phyloP scores from a whole-genome alignment of 2,797 vertebrate species.

The Dromococcyx pavoninus region DNA sequence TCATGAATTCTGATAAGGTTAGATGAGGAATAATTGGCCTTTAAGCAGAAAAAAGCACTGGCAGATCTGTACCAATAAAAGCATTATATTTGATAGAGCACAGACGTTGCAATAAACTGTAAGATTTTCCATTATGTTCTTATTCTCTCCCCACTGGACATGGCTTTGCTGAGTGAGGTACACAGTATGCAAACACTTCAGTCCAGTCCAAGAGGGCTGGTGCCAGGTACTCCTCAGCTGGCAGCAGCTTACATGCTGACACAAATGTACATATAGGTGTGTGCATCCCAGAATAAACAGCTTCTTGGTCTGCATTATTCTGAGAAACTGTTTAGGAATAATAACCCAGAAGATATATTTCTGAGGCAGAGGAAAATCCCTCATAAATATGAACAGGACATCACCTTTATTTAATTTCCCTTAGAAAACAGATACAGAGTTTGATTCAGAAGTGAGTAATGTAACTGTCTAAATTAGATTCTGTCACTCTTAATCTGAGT shows the following conservation, averaged over 20 bases:
- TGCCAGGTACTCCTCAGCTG: not conserved
- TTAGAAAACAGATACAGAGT: not conserved
- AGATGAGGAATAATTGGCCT: not conserved
- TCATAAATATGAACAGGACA: not conserved
- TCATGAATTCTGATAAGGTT: not conserved
- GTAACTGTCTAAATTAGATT: not conserved
- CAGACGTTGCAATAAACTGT: not conserved
- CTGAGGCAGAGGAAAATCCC: not conserved
- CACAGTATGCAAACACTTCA: not conserved
- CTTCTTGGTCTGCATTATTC: not conserved
- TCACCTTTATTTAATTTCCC: not conserved
- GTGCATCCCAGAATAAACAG: not conserved
- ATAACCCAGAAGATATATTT: not conserved
- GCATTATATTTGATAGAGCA: not conserved
- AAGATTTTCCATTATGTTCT: not conserved
- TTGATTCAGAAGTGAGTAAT: constrained; percentile 13
- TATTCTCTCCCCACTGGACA: not conserved
- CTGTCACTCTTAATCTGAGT: not conserved
- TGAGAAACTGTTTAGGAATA: not conserved
- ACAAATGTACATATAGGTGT: not conserved
- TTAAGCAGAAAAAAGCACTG: not conserved
- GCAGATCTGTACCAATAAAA: not conserved
- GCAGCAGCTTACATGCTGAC: not conserved
- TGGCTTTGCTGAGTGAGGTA: not conserved
- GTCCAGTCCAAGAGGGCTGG: not conserved